These are phyloP conservation scores for Scaptomyza montana DNA, from an alignment of 1,140 invertebrate species.

Conservation along the genomic window DNA sequence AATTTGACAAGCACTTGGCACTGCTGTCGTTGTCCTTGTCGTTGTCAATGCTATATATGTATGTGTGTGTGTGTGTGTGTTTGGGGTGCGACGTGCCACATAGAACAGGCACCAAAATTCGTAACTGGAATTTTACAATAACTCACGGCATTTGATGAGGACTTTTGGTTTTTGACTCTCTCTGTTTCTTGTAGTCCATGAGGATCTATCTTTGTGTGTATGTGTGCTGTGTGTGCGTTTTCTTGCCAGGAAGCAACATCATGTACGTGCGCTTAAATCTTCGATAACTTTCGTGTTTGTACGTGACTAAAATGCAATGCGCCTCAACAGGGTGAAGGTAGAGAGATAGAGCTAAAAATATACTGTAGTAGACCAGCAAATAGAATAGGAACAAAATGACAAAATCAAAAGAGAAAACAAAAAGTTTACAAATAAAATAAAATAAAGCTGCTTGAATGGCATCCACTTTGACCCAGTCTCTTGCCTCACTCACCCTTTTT, in stretches of 20 bases:
- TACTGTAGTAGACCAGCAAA: conserved; percentile 9
- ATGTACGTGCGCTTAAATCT: conserved; percentile 80
- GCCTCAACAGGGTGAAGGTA: conserved; percentile 18
- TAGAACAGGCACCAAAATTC: conserved; percentile 21
- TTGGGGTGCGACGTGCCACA: conserved; percentile 8
- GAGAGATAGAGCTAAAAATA: conserved; percentile 7
- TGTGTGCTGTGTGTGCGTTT: conserved; percentile 20
- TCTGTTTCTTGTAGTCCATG: conserved; percentile 28
- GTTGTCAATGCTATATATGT: no score
- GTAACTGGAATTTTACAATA: conserved; percentile 69
- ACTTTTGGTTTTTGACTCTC: conserved; percentile 39
- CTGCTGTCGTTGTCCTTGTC: conserved; percentile 41
- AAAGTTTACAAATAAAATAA: not conserved
- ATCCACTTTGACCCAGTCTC: not conserved
- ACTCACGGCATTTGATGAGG: conserved; percentile 75
- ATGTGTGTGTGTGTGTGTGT: not conserved
- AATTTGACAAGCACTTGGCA: conserved; percentile 79
- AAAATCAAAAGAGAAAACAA: conserved; percentile 13
- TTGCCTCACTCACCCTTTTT: no score
- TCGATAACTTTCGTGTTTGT: conserved; percentile 73
- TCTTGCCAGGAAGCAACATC: conserved; percentile 57
- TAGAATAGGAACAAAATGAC: conserved; percentile 50
- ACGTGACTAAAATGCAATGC: conserved; percentile 78
- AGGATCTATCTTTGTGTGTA: conserved; percentile 9
- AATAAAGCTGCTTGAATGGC: not conserved